A percentile compares a stretch with the other conserved stretches of the same genome.
Conservation (phyloP, 2,888 invertebrate genomes). For the Pachydiplax longipennis region DNA sequence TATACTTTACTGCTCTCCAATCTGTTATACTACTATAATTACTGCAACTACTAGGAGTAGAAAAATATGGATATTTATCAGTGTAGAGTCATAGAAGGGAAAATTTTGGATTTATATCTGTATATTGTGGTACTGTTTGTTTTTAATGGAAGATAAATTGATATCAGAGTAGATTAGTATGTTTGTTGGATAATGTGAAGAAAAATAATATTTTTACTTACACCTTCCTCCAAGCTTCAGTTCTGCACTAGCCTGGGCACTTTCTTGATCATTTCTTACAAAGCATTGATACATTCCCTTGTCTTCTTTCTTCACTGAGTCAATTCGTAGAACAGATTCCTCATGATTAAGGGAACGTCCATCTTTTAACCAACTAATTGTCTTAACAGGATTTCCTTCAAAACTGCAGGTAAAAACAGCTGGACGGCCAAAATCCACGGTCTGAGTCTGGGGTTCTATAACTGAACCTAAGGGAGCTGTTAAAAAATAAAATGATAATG, state of each 20-base stretch:
- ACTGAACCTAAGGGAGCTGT: conserved; percentile 83
- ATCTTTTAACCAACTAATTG: conserved; percentile 91
- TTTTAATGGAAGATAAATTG: too few relatives aligned
- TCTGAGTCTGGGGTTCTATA: conserved; percentile 90
- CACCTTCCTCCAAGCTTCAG: conserved; percentile 91
- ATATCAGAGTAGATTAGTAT: too few relatives aligned
- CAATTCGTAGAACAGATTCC: conserved; percentile 82
- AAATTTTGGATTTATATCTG: too few relatives aligned
- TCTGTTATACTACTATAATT: too few relatives aligned
- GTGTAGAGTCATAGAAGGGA: too few relatives aligned
- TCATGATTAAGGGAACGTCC: conserved; percentile 85
- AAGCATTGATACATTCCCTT: conserved; percentile 98
- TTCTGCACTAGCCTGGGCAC: conserved; percentile 91
- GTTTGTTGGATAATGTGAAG: neutral
- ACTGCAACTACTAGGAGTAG: too few relatives aligned
- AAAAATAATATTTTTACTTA: conserved; percentile 59
- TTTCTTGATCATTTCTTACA: conserved; percentile 90
- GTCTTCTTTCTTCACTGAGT: conserved; percentile 90
- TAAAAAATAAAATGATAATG: conserved; percentile 48
- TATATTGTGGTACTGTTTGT: too few relatives aligned
- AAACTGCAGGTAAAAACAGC: conserved; percentile 92
- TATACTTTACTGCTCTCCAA: too few relatives aligned
- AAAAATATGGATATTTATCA: too few relatives aligned
- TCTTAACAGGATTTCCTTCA: conserved; percentile 85
- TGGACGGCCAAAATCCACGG: conserved; percentile 91